phyloP scores from a whole-genome alignment of 2,113 vertebrate genomes.

The Balaeniceps rex region DNA sequence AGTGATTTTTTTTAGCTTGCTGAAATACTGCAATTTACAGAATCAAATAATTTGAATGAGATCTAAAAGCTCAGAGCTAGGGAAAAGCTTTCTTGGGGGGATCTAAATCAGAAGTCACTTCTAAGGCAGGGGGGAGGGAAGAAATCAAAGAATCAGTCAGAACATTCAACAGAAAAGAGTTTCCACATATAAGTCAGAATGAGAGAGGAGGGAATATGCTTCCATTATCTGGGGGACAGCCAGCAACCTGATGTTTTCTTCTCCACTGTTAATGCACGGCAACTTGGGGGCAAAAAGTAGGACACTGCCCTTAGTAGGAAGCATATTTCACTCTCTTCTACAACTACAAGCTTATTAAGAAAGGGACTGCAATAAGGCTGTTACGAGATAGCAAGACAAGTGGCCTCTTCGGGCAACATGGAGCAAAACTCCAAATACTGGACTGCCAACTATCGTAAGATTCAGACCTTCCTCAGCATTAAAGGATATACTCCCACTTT shows the following conservation, averaged over 20 bases:
- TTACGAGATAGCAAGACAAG: not conserved
- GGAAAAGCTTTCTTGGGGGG: not conserved
- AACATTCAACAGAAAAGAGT: not conserved
- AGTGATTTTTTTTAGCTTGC: not conserved
- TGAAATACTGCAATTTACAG: not conserved
- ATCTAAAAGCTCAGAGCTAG: not conserved
- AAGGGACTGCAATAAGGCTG: not conserved
- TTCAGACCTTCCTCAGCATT: not conserved
- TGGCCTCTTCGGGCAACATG: not conserved
- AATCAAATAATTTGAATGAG: not conserved
- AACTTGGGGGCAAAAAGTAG: not conserved
- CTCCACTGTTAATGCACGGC: not conserved
- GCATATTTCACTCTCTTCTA: not conserved
- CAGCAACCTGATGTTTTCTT: not conserved
- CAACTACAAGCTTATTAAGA: not conserved
- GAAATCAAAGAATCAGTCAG: not conserved
- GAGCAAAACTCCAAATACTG: not conserved
- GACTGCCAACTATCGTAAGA: not conserved
- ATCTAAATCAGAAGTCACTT: not conserved
- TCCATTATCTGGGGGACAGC: not conserved
- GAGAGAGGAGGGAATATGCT: not conserved
- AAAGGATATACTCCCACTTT: not conserved
- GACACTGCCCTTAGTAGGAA: not conserved
- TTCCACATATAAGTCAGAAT: not conserved
- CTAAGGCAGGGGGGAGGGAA: not conserved